phyloP scores from a whole-genome alignment of 2,797 vertebrate genomes.

The Graptemys geographica region DNA sequence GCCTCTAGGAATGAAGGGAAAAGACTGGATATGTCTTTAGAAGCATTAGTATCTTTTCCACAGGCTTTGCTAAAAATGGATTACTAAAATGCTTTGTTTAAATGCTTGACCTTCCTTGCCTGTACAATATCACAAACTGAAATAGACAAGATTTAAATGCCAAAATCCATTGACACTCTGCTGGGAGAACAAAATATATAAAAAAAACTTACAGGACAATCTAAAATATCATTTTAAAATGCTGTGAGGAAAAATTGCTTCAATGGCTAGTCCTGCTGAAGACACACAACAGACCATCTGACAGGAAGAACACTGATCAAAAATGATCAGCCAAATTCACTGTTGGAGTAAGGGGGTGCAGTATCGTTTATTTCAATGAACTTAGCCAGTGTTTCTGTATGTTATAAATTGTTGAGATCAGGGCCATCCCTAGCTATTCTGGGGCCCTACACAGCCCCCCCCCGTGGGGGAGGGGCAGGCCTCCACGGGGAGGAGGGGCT shows the following conservation, averaged over 20 bases:
- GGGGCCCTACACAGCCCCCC: too few species aligned
- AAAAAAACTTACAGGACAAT: neutral
- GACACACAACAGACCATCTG: constrained; percentile 7
- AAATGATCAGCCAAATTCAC: constrained; percentile 31
- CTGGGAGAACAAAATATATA: neutral
- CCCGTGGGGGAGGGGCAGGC: too few species aligned
- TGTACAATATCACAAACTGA: neutral
- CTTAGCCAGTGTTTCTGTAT: neutral
- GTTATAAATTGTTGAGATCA: neutral
- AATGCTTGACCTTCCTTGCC: neutral
- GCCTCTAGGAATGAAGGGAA: neutral
- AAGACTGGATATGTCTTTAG: neutral
- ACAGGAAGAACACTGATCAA: neutral
- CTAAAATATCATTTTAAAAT: neutral
- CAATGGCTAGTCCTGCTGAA: neutral
- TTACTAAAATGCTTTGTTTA: neutral
- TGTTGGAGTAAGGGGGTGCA: neutral
- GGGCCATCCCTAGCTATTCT: too few species aligned
- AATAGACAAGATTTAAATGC: neutral
- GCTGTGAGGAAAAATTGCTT: neutral
- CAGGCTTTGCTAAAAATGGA: neutral
- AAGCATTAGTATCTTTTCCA: neutral
- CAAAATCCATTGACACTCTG: neutral
- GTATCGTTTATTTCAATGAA: neutral
- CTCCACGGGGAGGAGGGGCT: too few species aligned